These are phyloP conservation scores for Herpailurus yagouaroundi DNA, from an alignment of 2,113 vertebrate species.

Conservation along the genomic window DNA sequence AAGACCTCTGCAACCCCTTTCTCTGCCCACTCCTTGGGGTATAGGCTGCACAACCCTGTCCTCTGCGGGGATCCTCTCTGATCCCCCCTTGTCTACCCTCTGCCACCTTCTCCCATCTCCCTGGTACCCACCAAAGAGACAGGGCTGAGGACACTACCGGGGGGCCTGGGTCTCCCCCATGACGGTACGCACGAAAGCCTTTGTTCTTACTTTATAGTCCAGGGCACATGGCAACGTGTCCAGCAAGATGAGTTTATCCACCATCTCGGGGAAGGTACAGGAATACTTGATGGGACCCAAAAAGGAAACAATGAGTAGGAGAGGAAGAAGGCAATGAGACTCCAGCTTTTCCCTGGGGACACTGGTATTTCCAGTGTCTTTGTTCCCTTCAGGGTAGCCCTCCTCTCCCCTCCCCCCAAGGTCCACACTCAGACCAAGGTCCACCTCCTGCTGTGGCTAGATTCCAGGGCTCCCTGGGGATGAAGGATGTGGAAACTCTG, in stretches of 20 bases:
- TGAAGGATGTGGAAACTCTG: neutral
- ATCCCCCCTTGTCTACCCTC: neutral
- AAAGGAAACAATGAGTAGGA: neutral
- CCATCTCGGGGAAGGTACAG: slow-evolving; percentile 93
- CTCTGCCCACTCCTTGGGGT: neutral
- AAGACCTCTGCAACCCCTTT: too few species aligned
- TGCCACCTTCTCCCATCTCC: neutral
- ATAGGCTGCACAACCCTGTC: neutral
- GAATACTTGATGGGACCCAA: slow-evolving; percentile 85
- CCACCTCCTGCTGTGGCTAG: neutral
- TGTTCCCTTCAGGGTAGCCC: neutral
- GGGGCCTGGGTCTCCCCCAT: neutral
- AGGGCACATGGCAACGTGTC: slow-evolving; percentile 88
- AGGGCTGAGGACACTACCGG: neutral
- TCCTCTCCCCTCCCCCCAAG: neutral
- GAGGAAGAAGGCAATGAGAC: too few species aligned
- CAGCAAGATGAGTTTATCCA: slow-evolving; percentile 91
- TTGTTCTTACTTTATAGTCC: slow-evolving; percentile 71
- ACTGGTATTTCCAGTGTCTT: neutral
- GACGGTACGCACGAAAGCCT: fast-evolving
- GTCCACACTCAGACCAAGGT: neutral
- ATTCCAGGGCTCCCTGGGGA: neutral
- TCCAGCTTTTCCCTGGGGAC: neutral
- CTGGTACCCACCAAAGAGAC: neutral
- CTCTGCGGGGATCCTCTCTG: too few species aligned